Conservation (phyloP, 2,888 invertebrate species). For the Eupithecia inturbata region DNA sequence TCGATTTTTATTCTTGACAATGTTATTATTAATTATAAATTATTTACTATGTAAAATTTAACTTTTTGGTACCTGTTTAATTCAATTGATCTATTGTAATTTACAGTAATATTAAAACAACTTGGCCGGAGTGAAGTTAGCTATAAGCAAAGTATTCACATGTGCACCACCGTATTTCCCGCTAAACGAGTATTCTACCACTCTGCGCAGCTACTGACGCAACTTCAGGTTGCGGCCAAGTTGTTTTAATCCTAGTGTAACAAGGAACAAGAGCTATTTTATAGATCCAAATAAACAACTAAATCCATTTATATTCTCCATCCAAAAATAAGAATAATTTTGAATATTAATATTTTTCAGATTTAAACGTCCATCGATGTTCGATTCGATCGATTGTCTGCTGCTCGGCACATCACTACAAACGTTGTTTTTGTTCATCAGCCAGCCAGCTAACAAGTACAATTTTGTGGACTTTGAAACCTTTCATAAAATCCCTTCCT, state of each 20-base stretch:
- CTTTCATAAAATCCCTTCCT: conserved; percentile 48
- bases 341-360: not conserved
- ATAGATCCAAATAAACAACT: not conserved
- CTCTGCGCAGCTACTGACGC: no score
- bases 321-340: not conserved
- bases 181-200: no score
- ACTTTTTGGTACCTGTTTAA: no score
- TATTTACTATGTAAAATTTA: no score
- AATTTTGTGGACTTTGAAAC: conserved; percentile 72
- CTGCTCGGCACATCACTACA: not conserved
- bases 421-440: conserved; percentile 11
- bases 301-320: not conserved
- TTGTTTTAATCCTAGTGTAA: no score
- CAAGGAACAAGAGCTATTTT: no score
- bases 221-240: no score
- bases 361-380: not conserved
- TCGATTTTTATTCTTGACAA: not conserved
- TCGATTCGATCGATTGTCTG: conserved; percentile 1
- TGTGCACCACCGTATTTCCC: no score
- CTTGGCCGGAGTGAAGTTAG: no score
- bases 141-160: no score
- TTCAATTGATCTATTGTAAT: no score
- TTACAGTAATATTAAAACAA: no score
- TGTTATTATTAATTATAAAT: not conserved
- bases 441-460: conserved; percentile 10